Evolutionary conservation across 2,888 invertebrate species (phyloP), one percentile per base, ranked within the genome.

Genomic region (Pantelozetes paolii): DNA sequence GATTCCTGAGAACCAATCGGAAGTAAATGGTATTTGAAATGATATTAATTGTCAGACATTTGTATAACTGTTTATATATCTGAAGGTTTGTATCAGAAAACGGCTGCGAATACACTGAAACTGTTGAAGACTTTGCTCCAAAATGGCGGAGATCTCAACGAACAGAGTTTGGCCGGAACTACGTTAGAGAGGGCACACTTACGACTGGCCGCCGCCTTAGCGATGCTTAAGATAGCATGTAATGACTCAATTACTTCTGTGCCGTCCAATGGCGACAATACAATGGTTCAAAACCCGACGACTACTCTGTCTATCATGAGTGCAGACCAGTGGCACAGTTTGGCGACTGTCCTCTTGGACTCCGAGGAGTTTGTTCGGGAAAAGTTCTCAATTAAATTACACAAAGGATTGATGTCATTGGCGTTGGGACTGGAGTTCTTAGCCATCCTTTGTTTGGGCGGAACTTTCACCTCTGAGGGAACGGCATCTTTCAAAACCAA

Each of bases 181-280:
- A 76, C 48, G 90, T 92, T 9, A 5, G 97, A 98, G 84, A 93
- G 93, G 89, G 92, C 96, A 1, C 93, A 95, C 88, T 82, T 98
- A 67, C 86, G 97, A 75, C 84, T 97, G 54, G 90, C 92, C 18
- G 96, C 97, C 8, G 97, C 95, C 73, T 92, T 92, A 82, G 94
- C 94, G 69, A 94, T 97, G 91, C 84, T 98, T 71, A 97, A 96
- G 85, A 91, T 98, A 70, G 95, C 94, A 83, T 95, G 97, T 81
- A 96, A 97, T 83, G 77, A 77, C 67, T 45, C 74, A 9, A 75
- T 76, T 13, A 77, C 71, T 28, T 54, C 73, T 15, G 20, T 62
- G 3, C 40, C 54, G 0, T 9, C 64, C 18, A 76, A 75, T 28
- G 64, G 54, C 9, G 75, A 75, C 28, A 45, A 45, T 11, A 45